These are phyloP conservation scores for Ligdia adustata DNA, from an alignment of 2,888 invertebrate genomes.

Conservation along the genomic window DNA sequence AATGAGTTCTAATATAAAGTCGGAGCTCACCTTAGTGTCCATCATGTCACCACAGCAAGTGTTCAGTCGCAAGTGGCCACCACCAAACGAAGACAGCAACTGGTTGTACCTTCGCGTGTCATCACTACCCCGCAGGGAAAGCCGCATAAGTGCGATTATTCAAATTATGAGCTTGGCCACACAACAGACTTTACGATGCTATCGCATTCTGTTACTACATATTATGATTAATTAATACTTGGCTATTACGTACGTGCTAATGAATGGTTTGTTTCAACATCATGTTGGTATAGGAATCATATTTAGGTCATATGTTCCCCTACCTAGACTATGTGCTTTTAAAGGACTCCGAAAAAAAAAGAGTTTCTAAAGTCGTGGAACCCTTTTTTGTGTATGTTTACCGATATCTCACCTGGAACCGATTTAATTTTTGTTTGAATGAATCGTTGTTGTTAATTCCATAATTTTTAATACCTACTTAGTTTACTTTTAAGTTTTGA, in stretches of 20 bases:
- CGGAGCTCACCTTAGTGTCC: slow-evolving; percentile 65
- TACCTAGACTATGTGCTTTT: too few species aligned
- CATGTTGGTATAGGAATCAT: too few species aligned
- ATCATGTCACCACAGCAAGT: slow-evolving; percentile 44
- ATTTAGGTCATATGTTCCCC: too few species aligned
- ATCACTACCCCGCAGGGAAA: slow-evolving; percentile 46
- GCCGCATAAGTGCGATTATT: slow-evolving; percentile 45
- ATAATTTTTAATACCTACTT: too few species aligned
- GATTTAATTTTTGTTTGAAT: too few species aligned
- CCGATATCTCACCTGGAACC: too few species aligned
- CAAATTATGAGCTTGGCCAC: slow-evolving; percentile 37
- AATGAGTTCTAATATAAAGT: too few species aligned
- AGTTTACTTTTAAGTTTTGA: too few species aligned
- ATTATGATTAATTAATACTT: slow-evolving; percentile 37
- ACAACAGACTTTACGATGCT: slow-evolving; percentile 32
- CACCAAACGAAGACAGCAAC: slow-evolving; percentile 50
- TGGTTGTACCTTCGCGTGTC: slow-evolving; percentile 51
- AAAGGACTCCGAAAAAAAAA: too few species aligned
- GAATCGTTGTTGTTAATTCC: too few species aligned
- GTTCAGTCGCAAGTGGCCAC: slow-evolving; percentile 40
- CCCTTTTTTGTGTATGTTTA: too few species aligned
- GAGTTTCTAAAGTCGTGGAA: too few species aligned
- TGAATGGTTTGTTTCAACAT: slow-evolving; percentile 13
- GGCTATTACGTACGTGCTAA: slow-evolving; percentile 1
- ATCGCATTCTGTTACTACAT: slow-evolving; percentile 36